Evolutionary conservation across 2,888 invertebrate species (phyloP).

Genomic region (Melanchra persicariae): DNA sequence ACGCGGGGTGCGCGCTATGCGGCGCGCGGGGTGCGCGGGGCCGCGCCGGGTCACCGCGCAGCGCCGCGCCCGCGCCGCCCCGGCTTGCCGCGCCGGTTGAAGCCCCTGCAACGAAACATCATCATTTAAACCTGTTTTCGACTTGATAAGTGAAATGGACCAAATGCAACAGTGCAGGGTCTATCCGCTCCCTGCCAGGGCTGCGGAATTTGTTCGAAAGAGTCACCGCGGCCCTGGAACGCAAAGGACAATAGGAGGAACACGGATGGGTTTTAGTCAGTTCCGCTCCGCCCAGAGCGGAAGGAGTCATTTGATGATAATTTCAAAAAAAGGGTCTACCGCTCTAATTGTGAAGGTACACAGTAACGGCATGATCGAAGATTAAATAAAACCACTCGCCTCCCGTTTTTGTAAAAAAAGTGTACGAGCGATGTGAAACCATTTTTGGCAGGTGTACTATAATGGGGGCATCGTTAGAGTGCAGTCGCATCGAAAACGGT

Average conservation of each 20-base stretch:
- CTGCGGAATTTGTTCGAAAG: no score
- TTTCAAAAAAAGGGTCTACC: no score
- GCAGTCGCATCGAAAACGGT: neutral
- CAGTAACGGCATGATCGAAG: neutral
- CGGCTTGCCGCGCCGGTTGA: slow-evolving; percentile 87
- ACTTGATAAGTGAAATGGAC: neutral
- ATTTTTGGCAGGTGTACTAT: neutral
- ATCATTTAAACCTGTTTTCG: neutral
- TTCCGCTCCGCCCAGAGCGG: no score
- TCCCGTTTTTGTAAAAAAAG: neutral
- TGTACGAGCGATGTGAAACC: no score
- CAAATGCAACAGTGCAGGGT: neutral
- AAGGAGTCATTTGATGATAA: no score
- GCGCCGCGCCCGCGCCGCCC: slow-evolving; percentile 84
- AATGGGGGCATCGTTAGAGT: no score
- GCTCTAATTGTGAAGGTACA: no score
- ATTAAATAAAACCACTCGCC: neutral
- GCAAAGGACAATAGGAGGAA: no score
- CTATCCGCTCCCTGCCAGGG: no score
- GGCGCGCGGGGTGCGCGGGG: slow-evolving; percentile 64
- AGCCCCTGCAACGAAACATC: slow-evolving; percentile 75
- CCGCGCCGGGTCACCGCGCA: slow-evolving; percentile 75
- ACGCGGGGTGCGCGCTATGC: slow-evolving; percentile 62
- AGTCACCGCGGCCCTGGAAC: no score
- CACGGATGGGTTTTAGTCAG: no score